Percentiles rank a stretch among this genome's conserved stretches.
Conservation (phyloP, 2,888 invertebrate genomes). For the Mesorhabditis spiculigera region DNA sequence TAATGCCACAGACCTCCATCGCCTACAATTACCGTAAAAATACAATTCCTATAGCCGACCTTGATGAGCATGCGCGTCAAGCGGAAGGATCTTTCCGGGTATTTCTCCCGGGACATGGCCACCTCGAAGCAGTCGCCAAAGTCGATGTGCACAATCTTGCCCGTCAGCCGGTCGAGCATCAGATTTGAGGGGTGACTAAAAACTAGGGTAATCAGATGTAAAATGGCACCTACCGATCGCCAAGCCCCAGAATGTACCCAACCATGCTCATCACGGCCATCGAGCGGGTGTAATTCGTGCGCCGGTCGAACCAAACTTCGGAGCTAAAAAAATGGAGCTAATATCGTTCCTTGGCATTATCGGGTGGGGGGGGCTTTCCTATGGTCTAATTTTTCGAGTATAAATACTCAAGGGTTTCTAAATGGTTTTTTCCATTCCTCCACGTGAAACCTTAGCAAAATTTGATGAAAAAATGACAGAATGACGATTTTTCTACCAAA, state of each 20-base stretch:
- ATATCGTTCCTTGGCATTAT: not conserved
- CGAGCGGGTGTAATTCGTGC: conserved; percentile 96
- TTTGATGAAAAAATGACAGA: too few species aligned
- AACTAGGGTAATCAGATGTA: conserved; percentile 8
- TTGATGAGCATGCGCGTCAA: conserved; percentile 96
- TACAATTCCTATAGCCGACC: conserved; percentile 78
- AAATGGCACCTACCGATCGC: conserved; percentile 72
- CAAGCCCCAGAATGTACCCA: conserved; percentile 92
- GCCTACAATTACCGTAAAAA: conserved; percentile 30
- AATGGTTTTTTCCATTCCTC: not conserved
- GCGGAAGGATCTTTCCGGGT: conserved; percentile 97
- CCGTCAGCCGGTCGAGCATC: conserved; percentile 94
- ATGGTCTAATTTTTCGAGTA: too few species aligned
- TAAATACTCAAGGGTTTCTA: not conserved
- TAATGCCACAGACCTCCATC: conserved; percentile 85
- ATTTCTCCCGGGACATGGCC: conserved; percentile 97
- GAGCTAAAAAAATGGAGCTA: conserved; percentile 31
- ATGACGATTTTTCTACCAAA: not conserved
- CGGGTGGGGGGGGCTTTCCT: not conserved
- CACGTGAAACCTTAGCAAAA: too few species aligned
- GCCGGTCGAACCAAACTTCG: conserved; percentile 86
- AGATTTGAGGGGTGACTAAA: conserved; percentile 94
- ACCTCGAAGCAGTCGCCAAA: conserved; percentile 99
- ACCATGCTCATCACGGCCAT: conserved; percentile 99
- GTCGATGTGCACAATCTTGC: conserved; percentile 97